Percentiles rank a stretch among this genome's conserved stretches.
Evolutionary conservation across 2,888 invertebrate genomes (phyloP).

Genomic region (Drosophila lacicola): DNA sequence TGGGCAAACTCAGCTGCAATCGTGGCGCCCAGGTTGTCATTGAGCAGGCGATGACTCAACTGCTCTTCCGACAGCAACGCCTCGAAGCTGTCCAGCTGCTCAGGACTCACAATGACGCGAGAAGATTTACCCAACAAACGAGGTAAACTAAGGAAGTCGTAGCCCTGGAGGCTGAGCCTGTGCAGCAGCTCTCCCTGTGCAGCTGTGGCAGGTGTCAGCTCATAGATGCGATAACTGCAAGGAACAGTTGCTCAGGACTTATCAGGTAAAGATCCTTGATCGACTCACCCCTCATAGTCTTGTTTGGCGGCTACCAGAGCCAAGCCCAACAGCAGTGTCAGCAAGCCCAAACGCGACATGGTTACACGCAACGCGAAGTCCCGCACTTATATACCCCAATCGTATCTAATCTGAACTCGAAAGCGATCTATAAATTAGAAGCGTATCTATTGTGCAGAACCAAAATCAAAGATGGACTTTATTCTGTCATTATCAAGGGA

Average conservation of each 20-base stretch:
- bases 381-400: conserved; percentile 51
- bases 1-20: conserved; percentile 65
- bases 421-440: conserved; percentile 38
- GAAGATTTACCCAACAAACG: conserved; percentile 56
- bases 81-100: conserved; percentile 59
- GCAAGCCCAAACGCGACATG: conserved; percentile 52
- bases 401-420: conserved; percentile 54
- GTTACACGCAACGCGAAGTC: conserved; percentile 2
- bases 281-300: conserved; percentile 52
- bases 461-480: conserved; percentile 16
- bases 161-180: conserved; percentile 55
- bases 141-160: conserved; percentile 74
- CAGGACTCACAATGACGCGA: conserved; percentile 73
- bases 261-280: not conserved
- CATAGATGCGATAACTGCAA: conserved; percentile 80
- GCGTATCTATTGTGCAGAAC: conserved; percentile 3
- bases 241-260: not conserved
- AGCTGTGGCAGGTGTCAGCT: conserved; percentile 54
- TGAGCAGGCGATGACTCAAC: conserved; percentile 59
- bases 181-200: conserved; percentile 61
- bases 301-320: conserved; percentile 41
- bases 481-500: conserved; percentile 42
- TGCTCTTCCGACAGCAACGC: conserved; percentile 42
- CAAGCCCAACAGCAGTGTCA: conserved; percentile 44
- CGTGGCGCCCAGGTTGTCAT: conserved; percentile 67